Evolutionary conservation across 2,888 invertebrate genomes (phyloP).

Genomic region (Caenorhabditis sp.): DNA sequence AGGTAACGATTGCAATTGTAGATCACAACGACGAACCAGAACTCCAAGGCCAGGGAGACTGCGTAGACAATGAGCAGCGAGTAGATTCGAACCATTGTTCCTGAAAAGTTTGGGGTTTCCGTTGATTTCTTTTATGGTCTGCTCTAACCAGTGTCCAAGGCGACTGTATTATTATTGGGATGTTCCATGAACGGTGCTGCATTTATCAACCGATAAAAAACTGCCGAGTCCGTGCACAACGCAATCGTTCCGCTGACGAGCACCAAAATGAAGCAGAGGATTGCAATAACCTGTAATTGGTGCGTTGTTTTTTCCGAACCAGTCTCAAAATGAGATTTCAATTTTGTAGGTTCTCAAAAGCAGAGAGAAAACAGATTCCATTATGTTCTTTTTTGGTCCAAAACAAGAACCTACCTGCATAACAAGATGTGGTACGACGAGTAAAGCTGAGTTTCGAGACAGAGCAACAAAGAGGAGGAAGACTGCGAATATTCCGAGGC

Average conservation of each 20-base stretch:
- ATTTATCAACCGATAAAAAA: constrained; percentile 77
- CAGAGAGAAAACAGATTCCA: not conserved
- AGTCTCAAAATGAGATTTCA: constrained; percentile 8
- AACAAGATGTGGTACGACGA: constrained; percentile 76
- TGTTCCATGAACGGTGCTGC: constrained; percentile 76
- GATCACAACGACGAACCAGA: constrained; percentile 75
- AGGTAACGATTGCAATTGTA: constrained; percentile 77
- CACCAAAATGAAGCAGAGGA: constrained; percentile 71
- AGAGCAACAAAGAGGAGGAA: constrained; percentile 73
- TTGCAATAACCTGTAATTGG: constrained; percentile 71
- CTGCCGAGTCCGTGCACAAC: constrained; percentile 72
- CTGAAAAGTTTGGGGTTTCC: constrained; percentile 24
- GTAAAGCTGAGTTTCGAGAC: constrained; percentile 70
- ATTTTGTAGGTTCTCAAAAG: not conserved
- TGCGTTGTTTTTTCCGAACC: too few species aligned
- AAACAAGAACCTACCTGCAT: constrained; percentile 70
- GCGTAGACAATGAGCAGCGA: constrained; percentile 70
- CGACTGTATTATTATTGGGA: constrained; percentile 74
- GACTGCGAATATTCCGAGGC: constrained; percentile 67
- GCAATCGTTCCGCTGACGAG: constrained; percentile 74
- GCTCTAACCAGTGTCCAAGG: constrained; percentile 64
- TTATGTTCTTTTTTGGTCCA: not conserved
- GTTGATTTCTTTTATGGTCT: not conserved
- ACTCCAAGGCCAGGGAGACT: constrained; percentile 69
- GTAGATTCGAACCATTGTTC: constrained; percentile 73